phyloP scores from a whole-genome alignment of 2,888 invertebrate species.

The Papilio elwesi region DNA sequence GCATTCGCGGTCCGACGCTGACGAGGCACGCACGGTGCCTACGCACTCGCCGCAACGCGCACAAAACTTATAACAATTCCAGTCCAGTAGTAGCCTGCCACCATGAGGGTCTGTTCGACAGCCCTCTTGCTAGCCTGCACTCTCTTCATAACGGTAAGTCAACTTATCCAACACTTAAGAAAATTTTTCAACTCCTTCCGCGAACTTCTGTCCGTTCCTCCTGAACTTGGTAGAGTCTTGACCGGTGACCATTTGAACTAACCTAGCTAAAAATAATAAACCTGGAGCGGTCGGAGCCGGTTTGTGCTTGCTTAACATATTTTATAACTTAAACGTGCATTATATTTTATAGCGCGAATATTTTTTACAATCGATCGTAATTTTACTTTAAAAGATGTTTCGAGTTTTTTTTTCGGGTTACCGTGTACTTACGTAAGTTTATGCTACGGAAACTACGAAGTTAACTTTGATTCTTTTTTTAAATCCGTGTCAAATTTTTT shows the following conservation, averaged over 20 bases:
- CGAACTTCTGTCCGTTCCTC: slow-evolving; percentile 34
- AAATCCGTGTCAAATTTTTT: too few species aligned
- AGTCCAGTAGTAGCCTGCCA: slow-evolving; percentile 49
- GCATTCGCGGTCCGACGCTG: slow-evolving; percentile 74
- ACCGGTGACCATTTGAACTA: slow-evolving; percentile 36
- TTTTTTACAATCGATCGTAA: slow-evolving; percentile 4
- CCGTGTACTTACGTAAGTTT: neutral
- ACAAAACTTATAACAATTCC: slow-evolving; percentile 66
- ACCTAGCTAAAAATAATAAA: slow-evolving; percentile 44
- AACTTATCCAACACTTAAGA: slow-evolving; percentile 40
- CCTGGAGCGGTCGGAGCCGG: slow-evolving; percentile 43
- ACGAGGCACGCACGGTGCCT: slow-evolving; percentile 70
- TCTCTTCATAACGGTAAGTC: slow-evolving; percentile 53
- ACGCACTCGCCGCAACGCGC: slow-evolving; percentile 59
- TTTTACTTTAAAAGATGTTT: neutral
- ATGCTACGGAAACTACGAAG: too few species aligned
- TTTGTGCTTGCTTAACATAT: slow-evolving; percentile 41
- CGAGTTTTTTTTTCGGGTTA: neutral
- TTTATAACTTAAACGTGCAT: slow-evolving; percentile 40
- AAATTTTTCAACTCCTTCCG: slow-evolving; percentile 43
- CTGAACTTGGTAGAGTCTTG: slow-evolving; percentile 30
- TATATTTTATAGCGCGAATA: slow-evolving; percentile 30
- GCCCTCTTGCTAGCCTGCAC: slow-evolving; percentile 63
- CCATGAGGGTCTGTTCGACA: slow-evolving; percentile 66
- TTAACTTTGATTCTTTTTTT: too few species aligned